Base-by-base conservation (phyloP, 2,113 vertebrate species). In the Arvicanthis niloticus region DNA sequence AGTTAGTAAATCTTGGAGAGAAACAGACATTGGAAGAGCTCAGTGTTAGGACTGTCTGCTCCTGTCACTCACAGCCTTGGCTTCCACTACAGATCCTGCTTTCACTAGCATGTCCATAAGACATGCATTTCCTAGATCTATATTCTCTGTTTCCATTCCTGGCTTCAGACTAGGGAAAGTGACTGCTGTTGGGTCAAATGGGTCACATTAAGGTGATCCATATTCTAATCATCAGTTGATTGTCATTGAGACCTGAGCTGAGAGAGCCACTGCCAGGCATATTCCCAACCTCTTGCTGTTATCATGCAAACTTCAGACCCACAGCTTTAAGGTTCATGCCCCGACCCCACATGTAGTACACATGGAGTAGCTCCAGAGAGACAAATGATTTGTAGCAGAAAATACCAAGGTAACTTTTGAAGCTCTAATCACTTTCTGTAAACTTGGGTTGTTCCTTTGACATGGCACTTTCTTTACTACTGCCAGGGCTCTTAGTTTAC, bases 401-500 rank as follows among this genome's bases (percentile, higher is more conserved):
- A 29, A 45, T 62, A 82, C 42, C 67, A 76, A 45, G n/a, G 42
- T 77, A 10, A 58, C 65, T 89, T 95, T 86, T 76, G 22, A 95
- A 89, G 58, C 40, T 93, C 60, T 91, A 40, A 81, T 65, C 37
- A 21, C 34, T 62, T 95, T 89, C 65, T 22, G 56, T 45, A 88
- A 96, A 92, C 40, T 78, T 80, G 29, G 56, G 5, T 82, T 77
- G 31, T 40, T 92, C 86, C 70, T 85, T 91, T 94, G 82, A 91
- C 2, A 21, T 78, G 91, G 21, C 40, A 70, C 53, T 37, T 1
- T 92, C n/a, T 89, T 95, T 84, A 82, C 56, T 94, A 21, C 19
- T 88, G 68, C 87, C 7, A 22, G 17, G 40, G 56, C 34, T 88
- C 78, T 82, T 85, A 65, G 6, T 65, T 78, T 80, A 4, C 45